Base-by-base conservation (phyloP, 53 echinoderm and acorn worm genomes). In the Crossaster papposus region DNA sequence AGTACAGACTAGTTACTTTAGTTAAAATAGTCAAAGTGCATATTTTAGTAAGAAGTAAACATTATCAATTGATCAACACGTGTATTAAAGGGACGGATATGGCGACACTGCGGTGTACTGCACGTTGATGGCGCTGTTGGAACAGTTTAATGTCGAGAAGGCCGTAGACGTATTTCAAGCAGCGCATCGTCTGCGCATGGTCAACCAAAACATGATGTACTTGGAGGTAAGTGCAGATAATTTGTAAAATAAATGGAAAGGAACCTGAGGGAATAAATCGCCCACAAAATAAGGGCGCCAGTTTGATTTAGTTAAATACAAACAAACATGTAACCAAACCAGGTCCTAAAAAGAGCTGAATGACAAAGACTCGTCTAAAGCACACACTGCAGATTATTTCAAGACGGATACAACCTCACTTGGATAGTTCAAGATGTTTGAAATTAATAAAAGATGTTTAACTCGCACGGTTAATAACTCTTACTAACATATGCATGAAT, bases 141-240 rank as follows among this genome's bases (percentile, higher is more conserved):
- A 83, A 29, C 44, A 50, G 65, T 38, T 83, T 12, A 9, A 34
- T 4, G 26, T 35, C 34, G 68, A 83, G 30, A 83, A 68, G 36
- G 83, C 64, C 18, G 68, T 83, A 28, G 68, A 83, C 28, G 83
- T 83, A 32, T 84, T 84, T 29, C 84, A 84, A 52, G 52, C 54
- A 22, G 84, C 70, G 3, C 78, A 35, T 20, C 78, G 78, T 50
- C 78, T 78, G 36, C 78, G 78, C 26, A 51, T 36, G 36, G 78
- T 24, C 28, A 44, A 78, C 36, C 50, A 14, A 44, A 78, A n/a
- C 50, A 78, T 78, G 78, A 75, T 75, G 75, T 75, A 75, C 75
- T 75, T 37, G 30, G 4, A 15, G 75, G 75, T 75, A 35, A 75
- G 36, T 36, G 5, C 29, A 30, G 11, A 30, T 11, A 14, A n/a